These are phyloP conservation scores for Delphinapterus leucas DNA, from an alignment of 2,113 vertebrate species.

Conservation along the genomic window DNA sequence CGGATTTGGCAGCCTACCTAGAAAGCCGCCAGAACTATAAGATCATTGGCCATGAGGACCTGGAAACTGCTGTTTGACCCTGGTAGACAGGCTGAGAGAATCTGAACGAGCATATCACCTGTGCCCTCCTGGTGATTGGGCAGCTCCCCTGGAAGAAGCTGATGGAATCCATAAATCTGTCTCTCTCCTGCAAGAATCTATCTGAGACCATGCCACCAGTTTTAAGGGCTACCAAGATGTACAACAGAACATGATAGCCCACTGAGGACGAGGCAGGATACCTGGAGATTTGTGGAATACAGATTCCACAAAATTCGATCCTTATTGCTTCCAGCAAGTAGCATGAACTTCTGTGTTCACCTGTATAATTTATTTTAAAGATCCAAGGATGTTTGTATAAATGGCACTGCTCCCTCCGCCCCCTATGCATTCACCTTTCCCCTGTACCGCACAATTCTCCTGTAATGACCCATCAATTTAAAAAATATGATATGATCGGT, in stretches of 20 bases:
- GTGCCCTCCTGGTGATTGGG: slow-evolving; percentile 60
- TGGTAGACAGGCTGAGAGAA: slow-evolving; percentile 29
- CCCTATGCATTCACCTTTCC: not conserved
- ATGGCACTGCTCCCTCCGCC: slow-evolving; percentile 47
- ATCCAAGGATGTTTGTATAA: slow-evolving; percentile 66
- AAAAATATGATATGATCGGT: slow-evolving; percentile 61
- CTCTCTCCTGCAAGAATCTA: slow-evolving; percentile 76
- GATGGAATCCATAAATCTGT: slow-evolving; percentile 76
- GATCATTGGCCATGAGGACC: slow-evolving; percentile 87
- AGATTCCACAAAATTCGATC: slow-evolving; percentile 74
- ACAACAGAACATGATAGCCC: slow-evolving; percentile 77
- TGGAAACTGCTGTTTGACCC: slow-evolving; percentile 97
- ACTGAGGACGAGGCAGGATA: slow-evolving; percentile 73
- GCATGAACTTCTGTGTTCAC: slow-evolving; percentile 86
- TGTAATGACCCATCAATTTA: slow-evolving; percentile 59
- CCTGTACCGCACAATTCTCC: slow-evolving; percentile 51
- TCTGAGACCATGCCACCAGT: slow-evolving; percentile 81
- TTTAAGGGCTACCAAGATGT: slow-evolving; percentile 84
- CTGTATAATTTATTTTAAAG: slow-evolving; percentile 81
- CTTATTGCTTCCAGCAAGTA: slow-evolving; percentile 87
- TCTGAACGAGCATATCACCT: slow-evolving; percentile 57
- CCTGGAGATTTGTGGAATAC: slow-evolving; percentile 81
- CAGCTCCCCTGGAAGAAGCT: slow-evolving; percentile 76
- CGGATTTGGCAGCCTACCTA: slow-evolving; percentile 90
- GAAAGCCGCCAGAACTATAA: slow-evolving; percentile 85